A percentile compares a stretch with the other conserved stretches of the same genome.
phyloP scores from a whole-genome alignment of 1,140 invertebrate species.

The Gryon sp. region DNA sequence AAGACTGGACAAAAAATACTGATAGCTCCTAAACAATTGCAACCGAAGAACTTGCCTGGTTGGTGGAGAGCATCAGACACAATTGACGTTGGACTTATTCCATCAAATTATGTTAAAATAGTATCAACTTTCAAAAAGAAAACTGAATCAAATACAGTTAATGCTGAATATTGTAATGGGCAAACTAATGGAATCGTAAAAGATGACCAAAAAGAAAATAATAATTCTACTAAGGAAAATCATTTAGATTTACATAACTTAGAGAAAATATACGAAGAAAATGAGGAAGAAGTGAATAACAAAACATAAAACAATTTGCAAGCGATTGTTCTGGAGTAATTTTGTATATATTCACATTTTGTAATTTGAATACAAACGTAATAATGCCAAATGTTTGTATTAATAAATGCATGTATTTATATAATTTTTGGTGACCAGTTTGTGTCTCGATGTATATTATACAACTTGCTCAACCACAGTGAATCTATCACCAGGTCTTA shows the following conservation, averaged over 20 bases:
- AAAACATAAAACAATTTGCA: conserved; percentile 20
- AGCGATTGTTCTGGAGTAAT: neutral
- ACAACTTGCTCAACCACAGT: conserved; percentile 1
- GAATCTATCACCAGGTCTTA: too few species aligned
- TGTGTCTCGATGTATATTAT: neutral
- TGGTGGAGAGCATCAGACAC: conserved; percentile 88
- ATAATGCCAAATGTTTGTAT: conserved; percentile 5
- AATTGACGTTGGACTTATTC: conserved; percentile 86
- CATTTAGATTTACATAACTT: conserved; percentile 15
- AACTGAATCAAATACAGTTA: conserved; percentile 39
- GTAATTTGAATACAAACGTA: conserved; percentile 14
- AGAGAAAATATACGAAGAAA: conserved; percentile 39
- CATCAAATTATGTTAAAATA: conserved; percentile 86
- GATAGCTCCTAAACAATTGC: conserved; percentile 90
- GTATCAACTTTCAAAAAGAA: conserved; percentile 72
- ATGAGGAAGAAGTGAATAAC: conserved; percentile 9
- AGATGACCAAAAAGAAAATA: conserved; percentile 11
- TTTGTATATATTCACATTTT: conserved; percentile 25
- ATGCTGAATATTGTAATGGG: neutral
- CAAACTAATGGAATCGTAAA: conserved; percentile 1
- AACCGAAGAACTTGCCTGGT: conserved; percentile 86
- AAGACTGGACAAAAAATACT: conserved; percentile 87
- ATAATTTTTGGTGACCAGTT: neutral
- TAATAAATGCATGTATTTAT: conserved; percentile 7
- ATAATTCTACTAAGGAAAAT: neutral